Conservation (phyloP, 2,113 vertebrate genomes). For the Vanacampus margaritifer region DNA sequence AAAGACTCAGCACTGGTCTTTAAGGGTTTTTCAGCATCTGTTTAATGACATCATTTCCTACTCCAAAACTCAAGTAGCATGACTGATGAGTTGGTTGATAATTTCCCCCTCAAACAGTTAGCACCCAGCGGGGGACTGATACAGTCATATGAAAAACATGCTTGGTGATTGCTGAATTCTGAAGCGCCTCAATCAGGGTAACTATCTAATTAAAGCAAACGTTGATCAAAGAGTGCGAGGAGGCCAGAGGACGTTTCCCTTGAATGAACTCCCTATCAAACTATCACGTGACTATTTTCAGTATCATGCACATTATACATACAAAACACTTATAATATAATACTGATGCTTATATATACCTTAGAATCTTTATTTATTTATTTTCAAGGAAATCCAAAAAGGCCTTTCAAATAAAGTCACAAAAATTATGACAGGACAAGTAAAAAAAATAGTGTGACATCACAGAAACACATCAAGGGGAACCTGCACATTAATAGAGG, state of each 20-base stretch:
- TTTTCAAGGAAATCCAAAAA: background rate
- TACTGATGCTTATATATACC: too few species aligned
- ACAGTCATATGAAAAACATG: constrained; percentile 16
- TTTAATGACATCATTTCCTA: constrained; percentile 17
- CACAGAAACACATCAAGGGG: too few species aligned
- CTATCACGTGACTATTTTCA: background rate
- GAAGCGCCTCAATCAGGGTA: constrained; percentile 32
- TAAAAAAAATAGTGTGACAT: background rate
- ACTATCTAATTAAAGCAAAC: constrained; percentile 23
- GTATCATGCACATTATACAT: background rate
- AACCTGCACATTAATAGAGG: background rate
- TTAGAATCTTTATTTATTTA: too few species aligned
- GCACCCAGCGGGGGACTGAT: constrained; percentile 18
- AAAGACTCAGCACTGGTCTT: background rate
- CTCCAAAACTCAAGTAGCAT: constrained; percentile 24
- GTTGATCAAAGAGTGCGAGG: background rate
- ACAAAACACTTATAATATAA: constrained; percentile 28
- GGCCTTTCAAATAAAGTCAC: background rate
- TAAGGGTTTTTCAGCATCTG: constrained; percentile 3
- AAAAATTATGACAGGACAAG: background rate
- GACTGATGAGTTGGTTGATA: constrained; percentile 31
- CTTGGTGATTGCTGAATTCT: constrained; percentile 27
- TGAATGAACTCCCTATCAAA: background rate
- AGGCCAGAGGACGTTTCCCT: constrained; percentile 2
- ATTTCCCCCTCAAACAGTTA: constrained; percentile 23